These are phyloP conservation scores for Gambusia holbrooki DNA, from an alignment of 2,113 vertebrate species.

Conservation along the genomic window DNA sequence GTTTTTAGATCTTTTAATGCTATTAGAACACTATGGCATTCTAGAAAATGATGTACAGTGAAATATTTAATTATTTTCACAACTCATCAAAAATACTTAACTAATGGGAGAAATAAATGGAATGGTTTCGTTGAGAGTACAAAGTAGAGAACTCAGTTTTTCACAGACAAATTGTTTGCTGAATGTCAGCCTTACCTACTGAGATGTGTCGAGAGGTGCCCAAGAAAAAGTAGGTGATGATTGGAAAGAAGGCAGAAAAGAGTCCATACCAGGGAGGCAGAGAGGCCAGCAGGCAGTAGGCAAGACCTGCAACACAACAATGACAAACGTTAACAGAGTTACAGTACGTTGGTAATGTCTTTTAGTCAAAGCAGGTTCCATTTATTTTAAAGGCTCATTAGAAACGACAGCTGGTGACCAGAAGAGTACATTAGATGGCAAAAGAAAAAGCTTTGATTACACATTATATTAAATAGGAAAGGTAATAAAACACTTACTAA, in stretches of 20 bases:
- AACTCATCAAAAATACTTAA: no score
- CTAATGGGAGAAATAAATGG: no score
- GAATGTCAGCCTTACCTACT: slow-evolving; percentile 83
- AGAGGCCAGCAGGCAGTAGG: slow-evolving; percentile 90
- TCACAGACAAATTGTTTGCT: neutral
- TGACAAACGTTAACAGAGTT: neutral
- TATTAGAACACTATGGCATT: no score
- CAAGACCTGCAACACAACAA: slow-evolving; percentile 82
- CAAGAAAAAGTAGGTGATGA: slow-evolving; percentile 90
- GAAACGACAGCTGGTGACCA: neutral
- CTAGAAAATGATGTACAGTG: no score
- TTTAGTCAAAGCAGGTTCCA: neutral
- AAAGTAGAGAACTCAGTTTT: no score
- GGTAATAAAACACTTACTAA: neutral
- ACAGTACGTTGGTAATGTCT: neutral
- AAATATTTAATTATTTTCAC: no score
- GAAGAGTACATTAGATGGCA: neutral
- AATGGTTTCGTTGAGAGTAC: no score
- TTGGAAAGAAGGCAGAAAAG: slow-evolving; percentile 92
- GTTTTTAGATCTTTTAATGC: no score
- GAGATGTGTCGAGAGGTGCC: slow-evolving; percentile 96
- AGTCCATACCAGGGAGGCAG: slow-evolving; percentile 89
- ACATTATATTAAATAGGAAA: neutral
- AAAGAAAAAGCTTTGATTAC: neutral
- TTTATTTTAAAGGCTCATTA: neutral